Evolutionary conservation across 2,113 vertebrate species (phyloP), one percentile per base, ranked within the genome.

Genomic region (Chiloscyllium plagiosum): DNA sequence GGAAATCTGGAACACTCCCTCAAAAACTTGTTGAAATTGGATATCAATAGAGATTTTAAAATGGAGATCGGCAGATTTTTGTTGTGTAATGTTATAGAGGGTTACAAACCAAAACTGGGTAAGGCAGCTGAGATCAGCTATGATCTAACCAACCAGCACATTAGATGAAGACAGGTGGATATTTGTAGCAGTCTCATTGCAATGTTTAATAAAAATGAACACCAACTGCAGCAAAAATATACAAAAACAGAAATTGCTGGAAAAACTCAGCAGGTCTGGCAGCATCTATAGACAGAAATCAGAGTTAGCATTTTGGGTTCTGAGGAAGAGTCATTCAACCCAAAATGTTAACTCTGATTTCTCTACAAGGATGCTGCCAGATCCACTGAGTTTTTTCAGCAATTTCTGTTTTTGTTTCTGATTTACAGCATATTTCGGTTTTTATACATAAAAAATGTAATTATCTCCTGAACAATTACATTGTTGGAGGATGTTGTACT

Each of bases 401-500:
- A 47, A 47, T 47, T 47, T 47, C 42, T 47, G 42, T 47, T 47
- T 47, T 47, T 47, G 42, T 47, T 47, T 47, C 42, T 47, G 42
- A 47, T 47, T 47, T 47, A 47, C 42, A 47, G 42, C 42, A 47
- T 47, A 0, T 47, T 47, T 47, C 42, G 42, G 42, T 47, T 47
- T 47, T 47, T 47, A 47, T 47, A 47, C 42, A 47, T 47, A 1
- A 47, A 47, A 47, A 47, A 47, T 47, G 42, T 56, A 37, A 0
- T 12, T 37, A 47, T 1, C 83, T 50, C 19, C 20, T 8, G 83
- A 17, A 15, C n/a, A 33, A n/a, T n/a, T 78, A 78, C 2, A 4
- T n/a, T 0, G 78, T 42, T 83, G 37, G 7, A 19, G 20, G 80
- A n/a, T 17, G 26, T 76, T 3, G 26, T 33, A 97, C 98, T 97